A percentile compares a stretch with the other conserved stretches of the same genome.
Conservation (phyloP, 2,113 vertebrate genomes). For the Ageneiosus marmoratus region DNA sequence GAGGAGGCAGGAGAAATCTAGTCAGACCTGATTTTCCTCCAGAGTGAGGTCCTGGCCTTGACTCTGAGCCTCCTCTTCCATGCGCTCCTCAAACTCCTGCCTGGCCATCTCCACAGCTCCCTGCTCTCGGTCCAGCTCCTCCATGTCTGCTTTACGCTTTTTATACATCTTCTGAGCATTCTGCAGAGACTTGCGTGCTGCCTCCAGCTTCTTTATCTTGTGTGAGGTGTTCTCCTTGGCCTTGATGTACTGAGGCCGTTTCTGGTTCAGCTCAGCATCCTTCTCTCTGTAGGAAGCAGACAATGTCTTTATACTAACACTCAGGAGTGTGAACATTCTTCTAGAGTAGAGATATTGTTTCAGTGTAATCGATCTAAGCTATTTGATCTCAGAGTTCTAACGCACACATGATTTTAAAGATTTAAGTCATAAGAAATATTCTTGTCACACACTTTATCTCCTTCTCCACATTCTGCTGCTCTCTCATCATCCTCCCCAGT, state of each 20-base stretch:
- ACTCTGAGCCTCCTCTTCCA: slow-evolving; percentile 96
- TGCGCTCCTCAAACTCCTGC: slow-evolving; percentile 94
- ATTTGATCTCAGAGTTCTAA: neutral
- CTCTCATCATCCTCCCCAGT: slow-evolving; percentile 84
- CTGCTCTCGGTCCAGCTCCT: slow-evolving; percentile 94
- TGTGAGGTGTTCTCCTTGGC: slow-evolving; percentile 96
- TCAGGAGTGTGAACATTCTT: neutral
- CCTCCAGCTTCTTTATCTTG: slow-evolving; percentile 93
- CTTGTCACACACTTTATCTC: slow-evolving; percentile 77
- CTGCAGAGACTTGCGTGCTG: slow-evolving; percentile 80
- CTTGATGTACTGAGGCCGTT: slow-evolving; percentile 94
- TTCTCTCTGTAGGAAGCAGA: slow-evolving; percentile 81
- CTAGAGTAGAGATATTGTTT: neutral
- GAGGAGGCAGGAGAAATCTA: too few species aligned
- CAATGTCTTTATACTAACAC: slow-evolving; percentile 45
- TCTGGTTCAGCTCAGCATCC: slow-evolving; percentile 93
- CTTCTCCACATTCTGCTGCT: slow-evolving; percentile 85
- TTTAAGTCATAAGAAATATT: neutral
- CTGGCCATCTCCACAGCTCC: slow-evolving; percentile 84
- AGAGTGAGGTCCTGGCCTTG: slow-evolving; percentile 90
- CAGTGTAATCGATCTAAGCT: neutral
- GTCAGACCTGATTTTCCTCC: slow-evolving; percentile 89
- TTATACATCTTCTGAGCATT: slow-evolving; percentile 83
- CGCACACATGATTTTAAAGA: neutral
- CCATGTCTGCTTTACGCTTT: slow-evolving; percentile 94